Conservation (phyloP, 2,797 vertebrate species). For the Thunnus albacares region DNA sequence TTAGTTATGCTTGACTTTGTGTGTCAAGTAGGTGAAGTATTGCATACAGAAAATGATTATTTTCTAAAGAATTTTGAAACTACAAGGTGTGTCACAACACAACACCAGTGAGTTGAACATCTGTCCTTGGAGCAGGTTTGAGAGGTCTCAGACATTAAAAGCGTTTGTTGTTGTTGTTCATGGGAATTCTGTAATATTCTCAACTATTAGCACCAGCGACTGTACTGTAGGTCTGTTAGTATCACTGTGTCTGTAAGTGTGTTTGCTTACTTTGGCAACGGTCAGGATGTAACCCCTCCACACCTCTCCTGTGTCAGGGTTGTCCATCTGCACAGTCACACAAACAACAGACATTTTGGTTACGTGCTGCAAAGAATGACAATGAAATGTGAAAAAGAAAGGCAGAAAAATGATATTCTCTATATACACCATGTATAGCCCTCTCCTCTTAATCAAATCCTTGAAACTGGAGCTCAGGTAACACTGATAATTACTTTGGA, state of each 20-base stretch:
- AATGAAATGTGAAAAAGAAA: not conserved
- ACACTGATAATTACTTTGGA: too few species aligned
- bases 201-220: not conserved
- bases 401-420: too few species aligned
- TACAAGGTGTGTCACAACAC: too few species aligned
- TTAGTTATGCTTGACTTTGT: not conserved
- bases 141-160: not conserved
- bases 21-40: not conserved
- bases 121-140: not conserved
- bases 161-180: not conserved
- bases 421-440: too few species aligned
- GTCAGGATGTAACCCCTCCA: conserved; percentile 82
- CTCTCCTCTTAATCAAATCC: too few species aligned
- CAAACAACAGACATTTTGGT: not conserved
- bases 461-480: too few species aligned
- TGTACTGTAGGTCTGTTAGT: not conserved
- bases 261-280: conserved; percentile 70
- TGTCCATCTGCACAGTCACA: conserved; percentile 67
- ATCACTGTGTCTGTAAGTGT: not conserved
- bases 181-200: not conserved
- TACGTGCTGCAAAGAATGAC: not conserved
- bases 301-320: conserved; percentile 67
- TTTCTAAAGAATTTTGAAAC: not conserved
- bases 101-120: not conserved
- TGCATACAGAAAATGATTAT: not conserved